These are phyloP conservation scores for Ridgeia piscesae DNA, from an alignment of 1,140 invertebrate genomes.

Conservation along the genomic window DNA sequence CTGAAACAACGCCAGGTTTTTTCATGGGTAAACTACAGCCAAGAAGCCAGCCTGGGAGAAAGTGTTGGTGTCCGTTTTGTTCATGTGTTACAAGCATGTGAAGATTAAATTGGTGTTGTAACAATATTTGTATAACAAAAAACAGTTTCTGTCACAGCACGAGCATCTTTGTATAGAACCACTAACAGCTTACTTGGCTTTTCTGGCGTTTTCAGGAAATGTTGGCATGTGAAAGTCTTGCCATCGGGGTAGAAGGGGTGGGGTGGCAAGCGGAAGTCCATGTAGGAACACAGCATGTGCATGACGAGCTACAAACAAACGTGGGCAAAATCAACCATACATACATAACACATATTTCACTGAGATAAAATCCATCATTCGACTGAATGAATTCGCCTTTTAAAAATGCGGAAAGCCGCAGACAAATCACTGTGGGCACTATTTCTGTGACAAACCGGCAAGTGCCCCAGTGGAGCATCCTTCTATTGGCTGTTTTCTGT, in stretches of 20 bases:
- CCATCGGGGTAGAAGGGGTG: slow-evolving; percentile 74
- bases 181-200: slow-evolving; percentile 57
- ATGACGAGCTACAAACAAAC: slow-evolving; percentile 71
- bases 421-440: too few relatives aligned
- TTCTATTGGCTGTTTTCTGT: too few relatives aligned
- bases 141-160: too few relatives aligned
- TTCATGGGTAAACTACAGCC: not conserved
- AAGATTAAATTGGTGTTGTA: too few relatives aligned
- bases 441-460: too few relatives aligned
- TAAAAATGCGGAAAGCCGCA: too few relatives aligned
- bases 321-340: not conserved
- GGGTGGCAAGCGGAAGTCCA: slow-evolving; percentile 77
- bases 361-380: too few relatives aligned
- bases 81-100: too few relatives aligned
- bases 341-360: not conserved
- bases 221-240: slow-evolving; percentile 71
- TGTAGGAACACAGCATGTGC: slow-evolving; percentile 77
- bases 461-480: too few relatives aligned
- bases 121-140: too few relatives aligned
- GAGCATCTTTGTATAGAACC: not conserved
- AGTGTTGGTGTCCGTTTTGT: not conserved
- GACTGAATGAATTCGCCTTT: too few relatives aligned
- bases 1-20: not conserved
- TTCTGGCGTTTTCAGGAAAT: slow-evolving; percentile 65
- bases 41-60: not conserved